A percentile compares a stretch with the other conserved stretches of the same genome.
phyloP scores from a whole-genome alignment of 2,797 vertebrate species.

The Luscinia luscinia region DNA sequence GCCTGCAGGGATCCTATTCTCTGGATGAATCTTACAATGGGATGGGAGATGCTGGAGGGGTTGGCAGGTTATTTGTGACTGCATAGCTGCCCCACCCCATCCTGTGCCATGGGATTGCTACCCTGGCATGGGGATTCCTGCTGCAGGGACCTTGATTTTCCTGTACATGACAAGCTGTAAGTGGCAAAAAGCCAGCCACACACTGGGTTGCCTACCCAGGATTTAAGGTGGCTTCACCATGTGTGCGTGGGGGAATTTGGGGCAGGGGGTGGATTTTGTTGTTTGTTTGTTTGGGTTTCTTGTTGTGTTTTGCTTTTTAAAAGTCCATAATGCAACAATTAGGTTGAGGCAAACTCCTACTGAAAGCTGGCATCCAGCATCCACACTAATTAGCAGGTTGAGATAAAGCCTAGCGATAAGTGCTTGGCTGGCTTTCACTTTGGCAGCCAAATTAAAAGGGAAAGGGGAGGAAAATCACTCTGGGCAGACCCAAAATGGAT shows the following conservation, averaged over 20 bases:
- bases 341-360: conserved; percentile 32
- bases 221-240: not conserved
- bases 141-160: not conserved
- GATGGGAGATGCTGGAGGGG: not conserved
- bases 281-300: conserved; percentile 46
- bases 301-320: not conserved
- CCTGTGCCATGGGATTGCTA: not conserved
- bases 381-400: conserved; percentile 51
- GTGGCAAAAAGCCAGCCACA: accelerated
- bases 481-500: conserved; percentile 36
- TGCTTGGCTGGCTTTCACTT: conserved; percentile 47
- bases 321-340: conserved; percentile 37
- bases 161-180: not conserved
- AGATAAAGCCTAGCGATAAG: conserved; percentile 53
- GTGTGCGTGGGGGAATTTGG: not conserved
- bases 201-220: not conserved
- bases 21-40: too few species aligned
- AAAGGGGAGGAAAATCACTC: conserved; percentile 37
- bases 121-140: not conserved
- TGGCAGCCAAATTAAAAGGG: conserved; percentile 56
- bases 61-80: not conserved
- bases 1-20: not conserved
- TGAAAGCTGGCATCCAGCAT: not conserved
- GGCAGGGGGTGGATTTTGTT: not conserved
- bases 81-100: accelerated